These are phyloP conservation scores for Erpobdella octoculata DNA, from an alignment of 2,888 invertebrate genomes.

Conservation along the genomic window DNA sequence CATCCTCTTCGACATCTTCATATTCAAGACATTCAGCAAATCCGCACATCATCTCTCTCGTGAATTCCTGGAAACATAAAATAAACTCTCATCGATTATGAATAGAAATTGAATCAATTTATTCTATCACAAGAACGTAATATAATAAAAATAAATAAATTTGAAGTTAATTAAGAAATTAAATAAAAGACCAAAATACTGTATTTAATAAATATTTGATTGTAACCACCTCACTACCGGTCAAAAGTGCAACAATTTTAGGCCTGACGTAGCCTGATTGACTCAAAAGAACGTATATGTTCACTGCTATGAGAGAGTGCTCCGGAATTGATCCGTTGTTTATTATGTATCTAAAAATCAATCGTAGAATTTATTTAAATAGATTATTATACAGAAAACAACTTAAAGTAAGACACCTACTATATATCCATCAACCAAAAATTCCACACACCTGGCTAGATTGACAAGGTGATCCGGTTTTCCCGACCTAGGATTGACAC, in stretches of 20 bases:
- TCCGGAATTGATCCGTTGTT: constrained; percentile 63
- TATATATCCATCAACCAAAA: no score
- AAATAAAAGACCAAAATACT: neutral
- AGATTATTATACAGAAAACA: neutral
- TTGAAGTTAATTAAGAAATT: neutral
- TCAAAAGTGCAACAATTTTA: constrained; percentile 67
- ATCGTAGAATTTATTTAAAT: no score
- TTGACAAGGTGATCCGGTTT: constrained; percentile 71
- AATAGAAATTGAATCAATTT: neutral
- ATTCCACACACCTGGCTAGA: constrained; percentile 59
- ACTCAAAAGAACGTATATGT: constrained; percentile 64
- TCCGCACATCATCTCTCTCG: constrained; percentile 61
- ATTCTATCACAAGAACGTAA: neutral
- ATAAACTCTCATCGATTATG: no score
- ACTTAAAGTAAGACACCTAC: neutral
- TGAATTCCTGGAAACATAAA: constrained; percentile 35
- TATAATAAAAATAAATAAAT: neutral
- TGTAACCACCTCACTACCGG: constrained; percentile 57
- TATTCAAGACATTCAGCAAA: constrained; percentile 79
- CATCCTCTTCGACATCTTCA: constrained; percentile 49
- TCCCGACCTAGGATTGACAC: constrained; percentile 67
- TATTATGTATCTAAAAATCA: constrained; percentile 58
- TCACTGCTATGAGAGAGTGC: constrained; percentile 64
- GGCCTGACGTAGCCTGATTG: constrained; percentile 62
- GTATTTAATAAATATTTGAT: neutral